Percentiles rank a stretch among this genome's conserved stretches.
Conservation (phyloP, 1,140 invertebrate genomes). For the Episyrphus balteatus region DNA sequence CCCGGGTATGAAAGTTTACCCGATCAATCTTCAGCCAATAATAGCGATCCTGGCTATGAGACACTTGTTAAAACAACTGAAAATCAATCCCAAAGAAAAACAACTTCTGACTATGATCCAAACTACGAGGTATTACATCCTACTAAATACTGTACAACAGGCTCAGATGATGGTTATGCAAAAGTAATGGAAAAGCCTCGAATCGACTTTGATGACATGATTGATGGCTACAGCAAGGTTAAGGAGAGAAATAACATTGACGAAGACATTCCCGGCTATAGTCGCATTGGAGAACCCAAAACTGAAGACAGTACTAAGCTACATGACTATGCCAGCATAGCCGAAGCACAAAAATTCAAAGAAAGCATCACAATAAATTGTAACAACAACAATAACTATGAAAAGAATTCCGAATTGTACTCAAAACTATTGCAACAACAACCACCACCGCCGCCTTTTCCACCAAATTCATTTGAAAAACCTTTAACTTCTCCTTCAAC, state of each 20-base stretch:
- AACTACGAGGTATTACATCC: conserved; percentile 59
- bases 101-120: conserved; percentile 47
- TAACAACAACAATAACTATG: not conserved
- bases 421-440: not conserved
- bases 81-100: conserved; percentile 17
- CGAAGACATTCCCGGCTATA: conserved; percentile 19
- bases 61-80: conserved; percentile 27
- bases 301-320: conserved; percentile 9
- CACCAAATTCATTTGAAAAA: conserved; percentile 34
- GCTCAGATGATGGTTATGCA: conserved; percentile 35
- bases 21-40: conserved; percentile 23
- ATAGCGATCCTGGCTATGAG: conserved; percentile 52
- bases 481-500: conserved; percentile 22
- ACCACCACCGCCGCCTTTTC: not conserved
- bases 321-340: conserved; percentile 30
- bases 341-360: conserved; percentile 10
- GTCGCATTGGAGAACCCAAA: conserved; percentile 18
- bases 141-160: conserved; percentile 15
- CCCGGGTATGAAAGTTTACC: conserved; percentile 40
- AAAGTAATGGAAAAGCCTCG: conserved; percentile 31
- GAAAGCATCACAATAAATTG: not conserved
- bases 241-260: conserved; percentile 3
- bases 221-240: conserved; percentile 15
- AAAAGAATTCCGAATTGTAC: not conserved
- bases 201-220: conserved; percentile 11